Conservation (phyloP, 2,113 vertebrate genomes). For the Gallinago jamesoni region DNA sequence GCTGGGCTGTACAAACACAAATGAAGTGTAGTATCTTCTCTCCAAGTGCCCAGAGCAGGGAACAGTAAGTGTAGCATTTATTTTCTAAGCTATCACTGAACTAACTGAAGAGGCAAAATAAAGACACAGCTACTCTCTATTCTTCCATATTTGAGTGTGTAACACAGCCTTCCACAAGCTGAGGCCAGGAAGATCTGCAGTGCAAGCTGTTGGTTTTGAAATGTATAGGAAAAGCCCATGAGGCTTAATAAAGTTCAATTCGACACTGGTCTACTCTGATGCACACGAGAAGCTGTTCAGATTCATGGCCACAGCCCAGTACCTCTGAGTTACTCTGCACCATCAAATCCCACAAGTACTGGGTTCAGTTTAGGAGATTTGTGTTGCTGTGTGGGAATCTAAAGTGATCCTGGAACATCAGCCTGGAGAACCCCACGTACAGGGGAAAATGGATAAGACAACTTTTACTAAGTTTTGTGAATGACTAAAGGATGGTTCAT, state of each 20-base stretch:
- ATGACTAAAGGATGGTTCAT: neutral
- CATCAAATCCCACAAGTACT: neutral
- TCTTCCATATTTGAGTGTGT: neutral
- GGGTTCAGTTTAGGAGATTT: rapidly evolving
- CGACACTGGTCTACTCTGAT: neutral
- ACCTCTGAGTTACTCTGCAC: neutral
- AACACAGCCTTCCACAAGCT: neutral
- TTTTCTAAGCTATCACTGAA: neutral
- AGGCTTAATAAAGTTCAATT: neutral
- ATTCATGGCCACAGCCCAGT: neutral
- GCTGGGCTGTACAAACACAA: neutral
- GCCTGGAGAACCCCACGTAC: neutral
- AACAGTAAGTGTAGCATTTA: neutral
- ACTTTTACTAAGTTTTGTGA: neutral
- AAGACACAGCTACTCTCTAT: neutral
- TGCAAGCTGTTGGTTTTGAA: neutral
- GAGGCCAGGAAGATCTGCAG: neutral
- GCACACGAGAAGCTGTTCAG: neutral
- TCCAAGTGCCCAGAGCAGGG: neutral
- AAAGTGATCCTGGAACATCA: neutral
- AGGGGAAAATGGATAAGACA: neutral
- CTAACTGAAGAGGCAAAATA: neutral
- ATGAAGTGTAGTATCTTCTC: neutral
- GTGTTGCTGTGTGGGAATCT: neutral
- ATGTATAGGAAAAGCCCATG: neutral